These are phyloP conservation scores for Gavialis gangeticus DNA, from an alignment of 2,113 vertebrate species.

Conservation along the genomic window DNA sequence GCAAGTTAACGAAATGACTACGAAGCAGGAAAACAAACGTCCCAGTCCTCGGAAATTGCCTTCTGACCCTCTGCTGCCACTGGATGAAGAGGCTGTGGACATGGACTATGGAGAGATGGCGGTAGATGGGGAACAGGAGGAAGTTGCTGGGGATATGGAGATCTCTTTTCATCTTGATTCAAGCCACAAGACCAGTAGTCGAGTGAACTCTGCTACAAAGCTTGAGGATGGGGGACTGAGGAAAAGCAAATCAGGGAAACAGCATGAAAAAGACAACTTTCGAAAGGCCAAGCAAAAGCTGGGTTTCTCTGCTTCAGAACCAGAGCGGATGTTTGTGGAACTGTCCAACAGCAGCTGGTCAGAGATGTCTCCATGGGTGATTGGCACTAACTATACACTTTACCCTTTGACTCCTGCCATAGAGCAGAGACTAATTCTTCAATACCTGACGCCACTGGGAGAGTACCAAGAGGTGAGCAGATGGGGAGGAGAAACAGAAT, in stretches of 20 bases:
- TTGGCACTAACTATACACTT: conserved; percentile 96
- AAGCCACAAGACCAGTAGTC: conserved; percentile 85
- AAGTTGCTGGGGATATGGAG: conserved; percentile 84
- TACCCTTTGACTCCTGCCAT: conserved; percentile 95
- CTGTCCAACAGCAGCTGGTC: conserved; percentile 99
- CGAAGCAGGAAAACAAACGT: conserved; percentile 89
- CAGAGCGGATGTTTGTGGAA: conserved; percentile 91
- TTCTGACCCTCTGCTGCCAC: conserved; percentile 87
- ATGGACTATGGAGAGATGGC: conserved; percentile 90
- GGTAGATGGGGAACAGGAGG: conserved; percentile 82
- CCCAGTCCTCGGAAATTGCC: conserved; percentile 89
- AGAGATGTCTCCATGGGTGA: conserved; percentile 99
- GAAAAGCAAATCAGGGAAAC: conserved; percentile 81
- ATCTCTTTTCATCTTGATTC: conserved; percentile 88
- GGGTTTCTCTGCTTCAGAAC: conserved; percentile 89
- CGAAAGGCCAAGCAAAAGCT: conserved; percentile 92
- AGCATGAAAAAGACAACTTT: conserved; percentile 85
- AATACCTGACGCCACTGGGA: conserved; percentile 96
- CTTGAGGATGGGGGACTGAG: conserved; percentile 77
- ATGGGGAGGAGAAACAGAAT: not conserved
- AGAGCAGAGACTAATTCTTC: conserved; percentile 96
- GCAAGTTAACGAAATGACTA: conserved; percentile 90
- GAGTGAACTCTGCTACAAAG: conserved; percentile 85
- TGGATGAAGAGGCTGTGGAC: conserved; percentile 96
- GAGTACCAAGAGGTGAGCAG: conserved; percentile 97